phyloP scores from a whole-genome alignment of 2,113 vertebrate species.

The Sialia sialis region DNA sequence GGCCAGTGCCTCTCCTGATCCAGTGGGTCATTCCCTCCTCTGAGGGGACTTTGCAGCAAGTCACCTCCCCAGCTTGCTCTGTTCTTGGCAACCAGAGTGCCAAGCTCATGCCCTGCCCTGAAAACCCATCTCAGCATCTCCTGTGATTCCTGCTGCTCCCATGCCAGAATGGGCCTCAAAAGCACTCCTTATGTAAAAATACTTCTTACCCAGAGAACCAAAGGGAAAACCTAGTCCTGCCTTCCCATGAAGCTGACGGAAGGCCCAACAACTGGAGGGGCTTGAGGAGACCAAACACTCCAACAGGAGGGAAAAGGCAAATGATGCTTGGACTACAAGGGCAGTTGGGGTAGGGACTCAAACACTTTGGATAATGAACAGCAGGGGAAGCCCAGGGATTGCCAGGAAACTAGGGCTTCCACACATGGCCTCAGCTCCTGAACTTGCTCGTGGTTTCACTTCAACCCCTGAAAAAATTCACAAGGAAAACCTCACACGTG shows the following conservation, averaged over 20 bases:
- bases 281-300: background rate
- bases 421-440: background rate
- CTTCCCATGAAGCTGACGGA: background rate
- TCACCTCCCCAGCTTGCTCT: background rate
- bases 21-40: too few species aligned
- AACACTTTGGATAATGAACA: background rate
- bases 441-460: background rate
- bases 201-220: background rate
- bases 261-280: background rate
- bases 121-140: background rate
- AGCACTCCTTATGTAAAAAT: fast-evolving
- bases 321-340: background rate
- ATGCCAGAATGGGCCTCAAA: background rate
- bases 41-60: background rate
- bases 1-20: background rate
- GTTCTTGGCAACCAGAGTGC: background rate
- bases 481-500: background rate
- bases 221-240: background rate
- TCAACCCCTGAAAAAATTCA: background rate
- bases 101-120: too few species aligned
- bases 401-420: background rate
- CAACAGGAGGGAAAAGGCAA: background rate
- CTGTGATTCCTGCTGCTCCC: background rate
- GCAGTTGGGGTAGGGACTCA: background rate
- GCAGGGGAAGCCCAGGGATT: background rate